phyloP scores from a whole-genome alignment of 2,113 vertebrate genomes.

The Enhydra lutris region DNA sequence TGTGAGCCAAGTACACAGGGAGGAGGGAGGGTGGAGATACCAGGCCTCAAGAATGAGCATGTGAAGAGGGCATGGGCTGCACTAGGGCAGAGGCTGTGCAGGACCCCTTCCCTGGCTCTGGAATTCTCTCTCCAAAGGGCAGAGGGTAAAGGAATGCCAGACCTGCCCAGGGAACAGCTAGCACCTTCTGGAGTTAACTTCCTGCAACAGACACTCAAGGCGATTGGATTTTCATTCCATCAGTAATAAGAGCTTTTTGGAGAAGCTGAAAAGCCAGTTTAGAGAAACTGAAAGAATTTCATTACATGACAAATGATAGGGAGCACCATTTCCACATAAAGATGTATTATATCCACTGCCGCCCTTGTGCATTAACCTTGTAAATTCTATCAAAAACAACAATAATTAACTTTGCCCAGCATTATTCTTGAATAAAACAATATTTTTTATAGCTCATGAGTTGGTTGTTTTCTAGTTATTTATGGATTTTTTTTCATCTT shows the following conservation, averaged over 20 bases:
- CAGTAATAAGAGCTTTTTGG: background rate
- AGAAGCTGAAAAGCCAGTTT: background rate
- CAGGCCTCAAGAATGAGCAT: fast-evolving
- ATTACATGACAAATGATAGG: background rate
- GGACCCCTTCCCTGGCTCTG: too few species aligned
- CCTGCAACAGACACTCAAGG: background rate
- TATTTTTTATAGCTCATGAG: background rate
- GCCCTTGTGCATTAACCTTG: background rate
- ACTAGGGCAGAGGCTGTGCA: background rate
- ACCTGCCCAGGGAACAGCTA: background rate
- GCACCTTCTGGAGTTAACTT: background rate
- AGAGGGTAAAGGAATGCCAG: background rate
- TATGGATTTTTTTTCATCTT: background rate
- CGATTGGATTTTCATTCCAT: constrained; percentile 7
- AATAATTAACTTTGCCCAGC: background rate
- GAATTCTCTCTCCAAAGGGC: background rate
- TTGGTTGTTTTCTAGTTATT: background rate
- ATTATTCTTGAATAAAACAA: constrained; percentile 1
- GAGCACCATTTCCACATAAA: background rate
- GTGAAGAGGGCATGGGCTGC: fast-evolving
- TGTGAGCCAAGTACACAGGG: too few species aligned
- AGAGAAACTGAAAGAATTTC: background rate
- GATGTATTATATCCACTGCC: background rate
- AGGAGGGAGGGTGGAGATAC: background rate
- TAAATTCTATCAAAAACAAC: background rate